phyloP scores from a whole-genome alignment of 2,888 invertebrate genomes.

The Lasioglossum malachurum region DNA sequence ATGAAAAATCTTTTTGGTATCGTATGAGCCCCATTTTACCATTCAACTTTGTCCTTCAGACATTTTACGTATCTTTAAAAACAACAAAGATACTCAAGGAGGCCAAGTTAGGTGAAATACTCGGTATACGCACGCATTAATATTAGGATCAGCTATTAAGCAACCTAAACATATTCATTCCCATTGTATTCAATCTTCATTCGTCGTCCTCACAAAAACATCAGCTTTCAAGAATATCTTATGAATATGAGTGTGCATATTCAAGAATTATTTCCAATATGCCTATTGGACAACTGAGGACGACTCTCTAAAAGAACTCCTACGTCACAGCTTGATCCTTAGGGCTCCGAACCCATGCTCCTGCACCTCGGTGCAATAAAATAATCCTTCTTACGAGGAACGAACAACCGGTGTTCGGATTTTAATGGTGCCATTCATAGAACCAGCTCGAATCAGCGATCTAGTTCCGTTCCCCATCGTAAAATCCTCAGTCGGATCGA shows the following conservation, averaged over 20 bases:
- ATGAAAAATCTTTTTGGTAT: too few species aligned
- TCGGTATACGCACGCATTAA: too few species aligned
- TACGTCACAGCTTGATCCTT: background rate
- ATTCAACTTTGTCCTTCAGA: too few species aligned
- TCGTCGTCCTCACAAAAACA: background rate
- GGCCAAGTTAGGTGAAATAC: too few species aligned
- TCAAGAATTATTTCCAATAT: too few species aligned
- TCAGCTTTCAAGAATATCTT: background rate
- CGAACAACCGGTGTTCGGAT: slow-evolving; percentile 9
- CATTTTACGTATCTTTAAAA: too few species aligned
- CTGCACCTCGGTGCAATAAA: background rate
- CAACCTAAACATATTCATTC: background rate
- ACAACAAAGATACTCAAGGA: too few species aligned
- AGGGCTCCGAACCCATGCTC: background rate
- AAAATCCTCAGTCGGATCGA: slow-evolving; percentile 15
- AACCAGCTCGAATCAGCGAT: slow-evolving; percentile 7
- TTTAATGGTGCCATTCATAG: background rate
- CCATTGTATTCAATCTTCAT: background rate
- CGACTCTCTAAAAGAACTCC: background rate
- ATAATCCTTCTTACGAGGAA: slow-evolving; percentile 2
- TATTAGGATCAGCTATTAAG: too few species aligned
- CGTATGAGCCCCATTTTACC: too few species aligned
- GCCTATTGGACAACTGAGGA: background rate
- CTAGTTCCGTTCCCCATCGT: background rate
- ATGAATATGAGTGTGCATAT: too few species aligned